Percentiles rank a stretch among this genome's conserved stretches.
phyloP scores from a whole-genome alignment of 2,113 vertebrate genomes.

The Calonectris borealis region DNA sequence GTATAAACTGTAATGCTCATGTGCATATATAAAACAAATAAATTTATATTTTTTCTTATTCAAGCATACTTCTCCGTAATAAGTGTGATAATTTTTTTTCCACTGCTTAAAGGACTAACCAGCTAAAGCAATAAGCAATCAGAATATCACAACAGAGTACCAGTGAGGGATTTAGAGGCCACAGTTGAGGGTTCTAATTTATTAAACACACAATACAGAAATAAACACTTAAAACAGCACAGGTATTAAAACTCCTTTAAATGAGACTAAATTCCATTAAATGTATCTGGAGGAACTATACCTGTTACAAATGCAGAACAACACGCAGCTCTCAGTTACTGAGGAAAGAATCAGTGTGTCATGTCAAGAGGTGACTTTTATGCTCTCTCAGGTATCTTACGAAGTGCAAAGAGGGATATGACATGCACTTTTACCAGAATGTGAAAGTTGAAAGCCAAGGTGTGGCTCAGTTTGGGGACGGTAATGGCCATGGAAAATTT shows the following conservation, averaged over 20 bases:
- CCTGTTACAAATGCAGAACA: neutral
- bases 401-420: neutral
- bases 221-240: neutral
- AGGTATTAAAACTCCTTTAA: neutral
- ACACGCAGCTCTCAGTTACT: neutral
- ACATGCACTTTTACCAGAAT: neutral
- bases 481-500: neutral
- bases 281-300: neutral
- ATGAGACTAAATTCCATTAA: neutral
- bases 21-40: neutral
- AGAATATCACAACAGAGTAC: neutral
- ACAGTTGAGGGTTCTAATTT: neutral
- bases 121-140: neutral
- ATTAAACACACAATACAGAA: neutral
- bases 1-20: neutral
- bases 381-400: neutral
- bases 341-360: neutral
- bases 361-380: neutral
- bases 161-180: neutral
- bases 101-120: neutral
- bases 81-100: neutral
- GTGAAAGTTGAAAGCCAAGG: neutral
- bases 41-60: neutral
- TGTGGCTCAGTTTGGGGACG: neutral
- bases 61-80: neutral